Conservation (phyloP, 2,797 vertebrate genomes). For the Melanotaenia maccullochi region DNA sequence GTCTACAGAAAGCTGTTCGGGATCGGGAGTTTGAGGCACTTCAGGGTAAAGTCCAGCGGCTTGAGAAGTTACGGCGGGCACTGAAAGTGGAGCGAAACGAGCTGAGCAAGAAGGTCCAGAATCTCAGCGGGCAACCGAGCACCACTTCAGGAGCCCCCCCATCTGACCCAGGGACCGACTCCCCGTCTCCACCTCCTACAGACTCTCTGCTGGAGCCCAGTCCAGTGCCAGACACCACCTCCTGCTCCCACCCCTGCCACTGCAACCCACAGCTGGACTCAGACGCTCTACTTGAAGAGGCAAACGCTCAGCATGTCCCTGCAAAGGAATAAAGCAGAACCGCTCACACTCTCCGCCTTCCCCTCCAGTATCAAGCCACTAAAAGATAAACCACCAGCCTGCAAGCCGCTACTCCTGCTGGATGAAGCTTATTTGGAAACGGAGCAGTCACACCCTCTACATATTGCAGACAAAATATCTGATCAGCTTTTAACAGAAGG, state of each 20-base stretch:
- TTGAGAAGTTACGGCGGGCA: conserved; percentile 95
- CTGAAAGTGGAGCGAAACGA: conserved; percentile 96
- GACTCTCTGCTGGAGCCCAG: conserved; percentile 60
- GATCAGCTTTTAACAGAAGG: conserved; percentile 16
- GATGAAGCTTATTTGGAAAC: conserved; percentile 26
- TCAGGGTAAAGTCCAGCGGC: conserved; percentile 93
- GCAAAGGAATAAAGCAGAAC: conserved; percentile 73
- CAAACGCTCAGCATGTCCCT: conserved; percentile 33
- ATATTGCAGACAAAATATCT: conserved; percentile 11
- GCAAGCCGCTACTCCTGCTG: conserved; percentile 46
- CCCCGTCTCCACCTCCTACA: conserved; percentile 70
- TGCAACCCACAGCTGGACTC: conserved; percentile 63
- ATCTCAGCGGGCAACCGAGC: conserved; percentile 78
- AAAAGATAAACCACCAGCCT: conserved; percentile 47
- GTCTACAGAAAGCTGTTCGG: conserved; percentile 89
- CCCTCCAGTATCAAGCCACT: conserved; percentile 35
- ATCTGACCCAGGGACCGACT: conserved; percentile 66
- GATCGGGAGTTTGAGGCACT: conserved; percentile 94
- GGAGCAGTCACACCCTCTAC: conserved; percentile 4
- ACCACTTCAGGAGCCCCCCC: conserved; percentile 5
- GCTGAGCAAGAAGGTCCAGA: conserved; percentile 96
- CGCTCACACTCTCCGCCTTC: conserved; percentile 23
- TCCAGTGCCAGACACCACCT: conserved; percentile 22
- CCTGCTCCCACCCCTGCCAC: conserved; percentile 66
- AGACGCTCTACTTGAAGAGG: conserved; percentile 45